Evolutionary conservation across 1,140 invertebrate genomes (phyloP).

Genomic region (Neodiprion fabricii): DNA sequence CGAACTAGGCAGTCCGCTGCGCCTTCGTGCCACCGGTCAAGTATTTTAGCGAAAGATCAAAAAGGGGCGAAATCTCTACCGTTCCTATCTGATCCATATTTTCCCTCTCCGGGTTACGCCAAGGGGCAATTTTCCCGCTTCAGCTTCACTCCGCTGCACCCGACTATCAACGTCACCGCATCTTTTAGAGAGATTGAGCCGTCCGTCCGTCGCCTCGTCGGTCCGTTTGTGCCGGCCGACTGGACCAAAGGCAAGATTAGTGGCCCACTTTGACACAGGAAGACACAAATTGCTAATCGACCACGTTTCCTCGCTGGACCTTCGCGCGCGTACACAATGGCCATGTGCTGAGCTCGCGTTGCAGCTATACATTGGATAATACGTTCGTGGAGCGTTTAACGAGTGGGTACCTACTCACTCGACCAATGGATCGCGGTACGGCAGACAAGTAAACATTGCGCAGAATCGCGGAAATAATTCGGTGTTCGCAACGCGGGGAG

Average conservation of each 20-base stretch:
- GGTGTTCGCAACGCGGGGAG: too few relatives aligned
- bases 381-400: neutral
- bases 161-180: too few relatives aligned
- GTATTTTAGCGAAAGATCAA: neutral
- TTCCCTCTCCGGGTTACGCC: too few relatives aligned
- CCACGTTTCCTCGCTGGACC: neutral
- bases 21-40: neutral
- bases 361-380: conserved; percentile 1
- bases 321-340: neutral
- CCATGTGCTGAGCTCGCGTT: neutral
- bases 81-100: too few relatives aligned
- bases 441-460: too few relatives aligned
- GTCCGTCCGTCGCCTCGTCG: neutral
- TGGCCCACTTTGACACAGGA: conserved; percentile 4
- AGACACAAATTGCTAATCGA: neutral
- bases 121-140: too few relatives aligned
- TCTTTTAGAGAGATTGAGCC: neutral
- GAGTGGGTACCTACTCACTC: too few relatives aligned
- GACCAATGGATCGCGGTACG: too few relatives aligned
- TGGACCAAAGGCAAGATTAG: conserved; percentile 2
- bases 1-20: neutral
- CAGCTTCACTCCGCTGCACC: too few relatives aligned
- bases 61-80: neutral
- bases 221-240: neutral
- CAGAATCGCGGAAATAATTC: too few relatives aligned